Conservation (phyloP, 1,140 invertebrate species). For the Listronotus oregonensis region DNA sequence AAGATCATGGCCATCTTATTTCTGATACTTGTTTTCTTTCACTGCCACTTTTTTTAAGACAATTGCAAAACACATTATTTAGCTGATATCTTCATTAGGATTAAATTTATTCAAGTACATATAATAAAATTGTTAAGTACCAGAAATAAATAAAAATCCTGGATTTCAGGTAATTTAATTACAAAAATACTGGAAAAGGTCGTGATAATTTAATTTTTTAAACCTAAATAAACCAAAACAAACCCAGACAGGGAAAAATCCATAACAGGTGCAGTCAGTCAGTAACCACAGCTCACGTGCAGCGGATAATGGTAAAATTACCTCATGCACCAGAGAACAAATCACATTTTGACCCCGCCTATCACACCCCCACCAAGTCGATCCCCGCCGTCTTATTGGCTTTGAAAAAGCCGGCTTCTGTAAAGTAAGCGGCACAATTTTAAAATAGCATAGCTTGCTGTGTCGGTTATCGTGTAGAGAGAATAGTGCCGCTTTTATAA, state of each 20-base stretch:
- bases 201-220: no score
- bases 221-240: not conserved
- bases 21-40: no score
- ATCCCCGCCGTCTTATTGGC: constrained; percentile 22
- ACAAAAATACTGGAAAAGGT: no score
- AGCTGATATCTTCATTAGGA: no score
- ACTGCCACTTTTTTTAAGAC: no score
- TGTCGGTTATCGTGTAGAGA: not conserved
- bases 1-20: no score
- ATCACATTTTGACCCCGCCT: constrained; percentile 31
- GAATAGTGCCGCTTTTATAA: not conserved
- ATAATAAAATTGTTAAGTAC: no score
- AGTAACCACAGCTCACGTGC: constrained; percentile 11
- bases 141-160: no score
- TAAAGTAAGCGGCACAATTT: constrained; percentile 8
- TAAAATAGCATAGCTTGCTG: not conserved
- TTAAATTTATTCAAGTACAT: no score
- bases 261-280: not conserved
- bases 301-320: constrained; percentile 14
- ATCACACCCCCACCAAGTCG: constrained; percentile 10
- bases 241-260: not conserved
- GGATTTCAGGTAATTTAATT: no score
- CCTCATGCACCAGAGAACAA: constrained; percentile 29
- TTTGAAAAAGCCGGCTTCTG: not conserved
- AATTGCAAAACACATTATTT: no score